Conservation (phyloP, 2,113 vertebrate species). For the Bettongia penicillata region DNA sequence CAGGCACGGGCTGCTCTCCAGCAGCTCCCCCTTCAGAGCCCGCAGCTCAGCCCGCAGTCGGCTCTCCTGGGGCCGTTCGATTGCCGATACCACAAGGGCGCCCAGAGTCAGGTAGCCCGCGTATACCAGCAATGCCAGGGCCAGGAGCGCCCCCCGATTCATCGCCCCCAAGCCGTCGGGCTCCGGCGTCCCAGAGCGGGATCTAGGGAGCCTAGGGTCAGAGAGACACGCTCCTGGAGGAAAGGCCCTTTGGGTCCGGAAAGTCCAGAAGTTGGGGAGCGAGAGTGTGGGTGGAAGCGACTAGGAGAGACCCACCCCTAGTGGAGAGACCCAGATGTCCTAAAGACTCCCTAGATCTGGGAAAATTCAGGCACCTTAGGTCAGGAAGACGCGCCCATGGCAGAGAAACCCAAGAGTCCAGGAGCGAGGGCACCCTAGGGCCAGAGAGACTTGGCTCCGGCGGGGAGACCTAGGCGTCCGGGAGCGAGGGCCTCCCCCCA, state of each 20-base stretch:
- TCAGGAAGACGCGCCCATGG: neutral
- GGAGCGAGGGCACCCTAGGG: neutral
- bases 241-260: neutral
- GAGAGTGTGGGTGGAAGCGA: too few relatives aligned
- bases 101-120: slow-evolving; percentile 89
- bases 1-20: slow-evolving; percentile 87
- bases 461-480: neutral
- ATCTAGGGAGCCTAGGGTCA: too few relatives aligned
- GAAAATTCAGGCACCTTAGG: too few relatives aligned
- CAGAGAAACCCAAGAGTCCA: neutral
- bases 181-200: slow-evolving; percentile 61
- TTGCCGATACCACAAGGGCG: slow-evolving; percentile 88
- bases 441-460: neutral
- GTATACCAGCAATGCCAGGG: slow-evolving; percentile 77
- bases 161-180: slow-evolving; percentile 41
- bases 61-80: slow-evolving; percentile 91
- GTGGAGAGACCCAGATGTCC: neutral
- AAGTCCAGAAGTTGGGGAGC: neutral
- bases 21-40: slow-evolving; percentile 84
- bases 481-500: neutral
- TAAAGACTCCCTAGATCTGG: neutral
- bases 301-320: too few relatives aligned
- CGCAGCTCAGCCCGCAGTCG: slow-evolving; percentile 84
- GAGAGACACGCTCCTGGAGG: neutral
- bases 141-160: slow-evolving; percentile 71